Percentiles rank a stretch among this genome's conserved stretches.
These are phyloP conservation scores for Xestobium rufovillosum DNA, from an alignment of 2,888 invertebrate species.

Conservation along the genomic window DNA sequence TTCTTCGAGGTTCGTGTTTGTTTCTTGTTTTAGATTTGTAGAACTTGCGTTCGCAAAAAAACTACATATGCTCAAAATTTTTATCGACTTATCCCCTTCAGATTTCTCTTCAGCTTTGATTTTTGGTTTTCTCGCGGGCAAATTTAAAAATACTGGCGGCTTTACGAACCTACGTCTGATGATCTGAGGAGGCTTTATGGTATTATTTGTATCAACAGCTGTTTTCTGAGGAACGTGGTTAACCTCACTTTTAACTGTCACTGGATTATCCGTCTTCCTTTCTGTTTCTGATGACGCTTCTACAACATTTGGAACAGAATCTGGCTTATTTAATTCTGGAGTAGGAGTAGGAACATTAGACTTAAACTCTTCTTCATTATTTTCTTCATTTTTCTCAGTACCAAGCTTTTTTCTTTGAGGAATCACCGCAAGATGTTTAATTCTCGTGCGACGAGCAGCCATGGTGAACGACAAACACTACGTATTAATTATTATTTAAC, in stretches of 20 bases:
- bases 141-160: constrained; percentile 26
- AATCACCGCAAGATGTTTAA: constrained; percentile 65
- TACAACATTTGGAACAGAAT: no score
- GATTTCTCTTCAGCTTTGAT: constrained; percentile 10
- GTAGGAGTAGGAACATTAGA: no score
- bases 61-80: no score
- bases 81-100: no score
- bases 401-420: constrained; percentile 47
- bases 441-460: constrained; percentile 62
- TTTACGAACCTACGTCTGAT: constrained; percentile 30
- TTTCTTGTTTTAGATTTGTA: no score
- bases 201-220: constrained; percentile 1
- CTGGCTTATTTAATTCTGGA: no score
- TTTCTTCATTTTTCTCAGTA: constrained; percentile 12
- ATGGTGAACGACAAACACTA: constrained; percentile 42
- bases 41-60: no score
- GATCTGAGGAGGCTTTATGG: background rate
- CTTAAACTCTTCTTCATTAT: constrained; percentile 4
- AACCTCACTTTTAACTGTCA: constrained; percentile 10
- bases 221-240: constrained; percentile 9
- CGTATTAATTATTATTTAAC: constrained; percentile 14
- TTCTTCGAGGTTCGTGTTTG: no score
- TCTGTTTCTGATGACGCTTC: no score
- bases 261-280: constrained; percentile 9
- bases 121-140: constrained; percentile 22